Evolutionary conservation across 2,797 vertebrate genomes (phyloP).

Genomic region (Urocyon cinereoargenteus): DNA sequence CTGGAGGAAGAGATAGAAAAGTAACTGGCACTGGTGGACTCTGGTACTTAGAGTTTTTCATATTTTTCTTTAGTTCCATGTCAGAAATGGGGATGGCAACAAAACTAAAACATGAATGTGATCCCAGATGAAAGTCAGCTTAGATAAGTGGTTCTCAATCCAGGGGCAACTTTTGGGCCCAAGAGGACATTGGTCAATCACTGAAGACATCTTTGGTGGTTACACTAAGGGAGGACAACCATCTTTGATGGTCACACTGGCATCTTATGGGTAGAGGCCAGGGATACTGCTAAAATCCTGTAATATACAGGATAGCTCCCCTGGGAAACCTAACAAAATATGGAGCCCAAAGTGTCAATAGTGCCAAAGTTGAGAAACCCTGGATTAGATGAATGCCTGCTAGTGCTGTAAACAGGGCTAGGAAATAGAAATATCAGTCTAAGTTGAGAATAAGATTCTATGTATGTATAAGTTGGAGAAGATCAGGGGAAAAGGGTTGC

Average conservation of each 20-base stretch:
- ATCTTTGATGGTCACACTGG: neutral
- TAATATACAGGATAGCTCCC: neutral
- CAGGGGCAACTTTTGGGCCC: neutral
- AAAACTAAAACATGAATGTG: neutral
- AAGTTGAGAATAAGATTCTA: conserved; percentile 35
- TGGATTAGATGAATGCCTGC: neutral
- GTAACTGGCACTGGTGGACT: neutral
- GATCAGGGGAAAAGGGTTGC: neutral
- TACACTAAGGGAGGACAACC: neutral
- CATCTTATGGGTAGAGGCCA: neutral
- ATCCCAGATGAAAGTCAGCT: neutral
- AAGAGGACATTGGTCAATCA: neutral
- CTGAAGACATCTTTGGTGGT: neutral
- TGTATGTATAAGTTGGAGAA: neutral
- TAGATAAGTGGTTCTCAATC: neutral
- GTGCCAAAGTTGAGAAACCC: neutral
- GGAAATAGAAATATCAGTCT: neutral
- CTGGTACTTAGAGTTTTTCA: neutral
- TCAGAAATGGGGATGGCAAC: neutral
- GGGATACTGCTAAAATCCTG: neutral
- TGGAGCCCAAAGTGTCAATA: neutral
- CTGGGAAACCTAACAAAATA: neutral
- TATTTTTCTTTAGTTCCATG: neutral
- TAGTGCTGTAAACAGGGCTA: neutral
- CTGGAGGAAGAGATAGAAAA: neutral